Conservation (phyloP, 2,113 vertebrate species). For the Arothron firmamentum region DNA sequence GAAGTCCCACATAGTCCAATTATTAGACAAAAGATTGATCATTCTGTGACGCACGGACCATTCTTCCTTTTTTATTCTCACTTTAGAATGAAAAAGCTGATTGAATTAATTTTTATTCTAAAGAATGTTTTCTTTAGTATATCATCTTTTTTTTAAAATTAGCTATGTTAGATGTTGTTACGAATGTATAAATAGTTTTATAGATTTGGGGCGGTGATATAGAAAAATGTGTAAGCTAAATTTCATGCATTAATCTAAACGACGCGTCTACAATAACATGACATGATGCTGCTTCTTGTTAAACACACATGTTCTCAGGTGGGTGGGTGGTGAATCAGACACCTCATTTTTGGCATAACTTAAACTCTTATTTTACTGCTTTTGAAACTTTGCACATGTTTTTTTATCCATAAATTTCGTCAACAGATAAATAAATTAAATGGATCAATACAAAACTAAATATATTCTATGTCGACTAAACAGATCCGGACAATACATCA, state of each 20-base stretch:
- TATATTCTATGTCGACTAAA: slow-evolving; percentile 91
- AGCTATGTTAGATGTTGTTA: too few relatives aligned
- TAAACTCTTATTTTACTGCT: slow-evolving; percentile 96
- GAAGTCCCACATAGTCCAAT: slow-evolving; percentile 2
- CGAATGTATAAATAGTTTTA: too few relatives aligned
- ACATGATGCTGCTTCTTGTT: slow-evolving; percentile 51
- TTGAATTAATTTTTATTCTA: too few relatives aligned
- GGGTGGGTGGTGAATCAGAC: slow-evolving; percentile 52
- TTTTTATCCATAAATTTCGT: slow-evolving; percentile 84
- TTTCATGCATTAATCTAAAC: slow-evolving; percentile 44
- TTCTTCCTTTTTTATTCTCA: too few relatives aligned
- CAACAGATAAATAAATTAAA: slow-evolving; percentile 98
- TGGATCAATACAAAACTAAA: slow-evolving; percentile 98
- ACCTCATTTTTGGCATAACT: slow-evolving; percentile 70
- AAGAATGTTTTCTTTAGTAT: too few relatives aligned
- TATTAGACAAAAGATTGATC: neutral
- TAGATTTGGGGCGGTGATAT: slow-evolving; percentile 20
- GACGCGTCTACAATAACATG: slow-evolving; percentile 36
- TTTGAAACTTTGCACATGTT: slow-evolving; percentile 87
- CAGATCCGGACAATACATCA: slow-evolving; percentile 87
- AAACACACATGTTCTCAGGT: slow-evolving; percentile 28
- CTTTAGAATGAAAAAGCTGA: too few relatives aligned
- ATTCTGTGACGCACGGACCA: too few relatives aligned
- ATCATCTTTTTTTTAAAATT: too few relatives aligned
- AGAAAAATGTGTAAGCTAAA: slow-evolving; percentile 16